Evolutionary conservation across 2,888 invertebrate genomes (phyloP), one percentile per base, ranked within the genome.

Genomic region (Watsonalla cultraria): DNA sequence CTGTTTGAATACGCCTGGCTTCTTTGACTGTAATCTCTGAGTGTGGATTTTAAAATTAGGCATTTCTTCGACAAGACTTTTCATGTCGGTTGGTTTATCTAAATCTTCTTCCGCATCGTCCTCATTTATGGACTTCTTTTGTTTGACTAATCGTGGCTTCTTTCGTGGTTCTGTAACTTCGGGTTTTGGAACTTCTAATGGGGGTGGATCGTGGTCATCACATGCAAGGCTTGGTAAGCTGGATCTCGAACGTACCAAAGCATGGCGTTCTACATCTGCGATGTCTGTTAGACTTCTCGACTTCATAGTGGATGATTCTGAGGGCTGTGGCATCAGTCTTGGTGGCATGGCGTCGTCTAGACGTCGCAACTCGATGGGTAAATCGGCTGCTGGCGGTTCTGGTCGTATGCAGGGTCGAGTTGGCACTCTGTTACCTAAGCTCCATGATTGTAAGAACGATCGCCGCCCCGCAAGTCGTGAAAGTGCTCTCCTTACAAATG

Each of bases 401-500:
- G 97, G 82, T 93, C 92, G 84, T 93, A 95, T 77, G 93, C 95
- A 82, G 0, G 82, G 78, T 52, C 89, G 69, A 8, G 82, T 82
- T 0, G 82, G 82, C 0, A 80, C 78, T 53, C 90, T 72, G 7
- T 76, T 70, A 11, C 77, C 75, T 42, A 85, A 66, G 52, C 93
- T 93, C 96, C 96, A 96, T 0, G 96, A 95, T 51, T 96, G 96
- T 11, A 96, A 89, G 76, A 97, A 96, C 7, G 92, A 93, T 0
- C 93, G 92, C 7, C 95, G 92, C 5, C 96, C 95, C 5, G 97
- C 96, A 51, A 97, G 84, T 86, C 96, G 95, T 91, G 97, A 95
- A 51, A 98, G 92, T 9, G 97, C 97, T 71, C 96, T 92, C 49
- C 97, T 92, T 6, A 98, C 97, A 80, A 98, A 98, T 70, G 97